Conservation (phyloP, 2,888 invertebrate species). For the Watsonalla binaria region DNA sequence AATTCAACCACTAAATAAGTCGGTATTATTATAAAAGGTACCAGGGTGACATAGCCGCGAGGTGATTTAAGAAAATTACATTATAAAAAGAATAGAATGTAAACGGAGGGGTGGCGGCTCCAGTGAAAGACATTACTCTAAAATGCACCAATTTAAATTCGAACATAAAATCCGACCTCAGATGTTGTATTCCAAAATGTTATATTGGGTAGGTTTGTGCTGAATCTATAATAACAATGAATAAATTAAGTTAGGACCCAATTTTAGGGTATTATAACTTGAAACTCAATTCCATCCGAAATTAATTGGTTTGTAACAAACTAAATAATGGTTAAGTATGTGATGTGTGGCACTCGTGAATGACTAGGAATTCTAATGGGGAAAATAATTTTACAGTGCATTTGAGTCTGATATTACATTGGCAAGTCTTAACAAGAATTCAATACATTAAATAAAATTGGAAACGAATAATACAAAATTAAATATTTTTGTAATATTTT, state of each 20-base stretch:
- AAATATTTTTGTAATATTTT: no score
- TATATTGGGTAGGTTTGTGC: background rate
- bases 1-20: background rate
- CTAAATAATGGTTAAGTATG: no score
- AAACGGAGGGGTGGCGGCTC: slow-evolving; percentile 49
- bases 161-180: slow-evolving; percentile 52
- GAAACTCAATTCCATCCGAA: no score
- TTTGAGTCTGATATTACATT: no score
- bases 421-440: no score
- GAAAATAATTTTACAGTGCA: no score
- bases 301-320: no score
- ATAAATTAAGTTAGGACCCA: background rate
- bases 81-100: slow-evolving; percentile 64
- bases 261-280: background rate
- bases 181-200: slow-evolving; percentile 17
- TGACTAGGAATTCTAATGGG: no score
- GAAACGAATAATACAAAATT: background rate
- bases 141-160: slow-evolving; percentile 72
- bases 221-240: background rate
- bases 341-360: no score
- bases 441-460: background rate
- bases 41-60: slow-evolving; percentile 46
- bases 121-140: slow-evolving; percentile 64
- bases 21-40: slow-evolving; percentile 7
- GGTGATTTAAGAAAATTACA: slow-evolving; percentile 75